A percentile compares a stretch with the other conserved stretches of the same genome.
phyloP scores from a whole-genome alignment of 2,113 vertebrate genomes.

The Microtus pennsylvanicus region DNA sequence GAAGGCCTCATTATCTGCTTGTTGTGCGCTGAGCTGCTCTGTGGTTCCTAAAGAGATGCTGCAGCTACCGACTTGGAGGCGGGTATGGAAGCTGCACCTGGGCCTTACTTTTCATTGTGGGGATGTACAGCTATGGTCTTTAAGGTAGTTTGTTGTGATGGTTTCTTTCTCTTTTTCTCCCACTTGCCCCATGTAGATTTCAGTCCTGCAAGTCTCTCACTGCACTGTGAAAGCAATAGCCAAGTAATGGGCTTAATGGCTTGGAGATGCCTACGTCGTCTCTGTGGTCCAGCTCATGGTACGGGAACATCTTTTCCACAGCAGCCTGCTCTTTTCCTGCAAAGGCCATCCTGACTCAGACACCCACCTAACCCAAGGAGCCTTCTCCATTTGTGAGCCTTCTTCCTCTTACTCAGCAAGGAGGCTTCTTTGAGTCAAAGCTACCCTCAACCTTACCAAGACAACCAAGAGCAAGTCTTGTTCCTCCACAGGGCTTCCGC shows the following conservation, averaged over 20 bases:
- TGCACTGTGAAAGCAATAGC: background rate
- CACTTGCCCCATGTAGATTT: background rate
- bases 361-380: background rate
- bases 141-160: background rate
- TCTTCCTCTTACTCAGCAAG: background rate
- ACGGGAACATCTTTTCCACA: background rate
- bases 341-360: background rate
- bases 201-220: background rate
- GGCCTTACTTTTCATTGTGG: background rate
- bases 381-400: background rate
- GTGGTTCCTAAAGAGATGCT: background rate
- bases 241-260: background rate
- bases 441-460: background rate
- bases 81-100: rapidly evolving
- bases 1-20: background rate
- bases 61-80: background rate
- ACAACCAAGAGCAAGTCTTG: background rate
- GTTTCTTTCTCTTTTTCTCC: background rate
- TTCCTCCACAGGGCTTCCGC: background rate
- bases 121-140: background rate
- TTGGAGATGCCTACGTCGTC: background rate
- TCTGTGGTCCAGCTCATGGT: background rate
- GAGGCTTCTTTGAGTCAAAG: background rate
- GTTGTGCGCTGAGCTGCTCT: background rate
- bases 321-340: background rate